A percentile compares a stretch with the other conserved stretches of the same genome.
These are phyloP conservation scores for Ephestia elutella DNA, from an alignment of 1,140 invertebrate genomes.

Conservation along the genomic window DNA sequence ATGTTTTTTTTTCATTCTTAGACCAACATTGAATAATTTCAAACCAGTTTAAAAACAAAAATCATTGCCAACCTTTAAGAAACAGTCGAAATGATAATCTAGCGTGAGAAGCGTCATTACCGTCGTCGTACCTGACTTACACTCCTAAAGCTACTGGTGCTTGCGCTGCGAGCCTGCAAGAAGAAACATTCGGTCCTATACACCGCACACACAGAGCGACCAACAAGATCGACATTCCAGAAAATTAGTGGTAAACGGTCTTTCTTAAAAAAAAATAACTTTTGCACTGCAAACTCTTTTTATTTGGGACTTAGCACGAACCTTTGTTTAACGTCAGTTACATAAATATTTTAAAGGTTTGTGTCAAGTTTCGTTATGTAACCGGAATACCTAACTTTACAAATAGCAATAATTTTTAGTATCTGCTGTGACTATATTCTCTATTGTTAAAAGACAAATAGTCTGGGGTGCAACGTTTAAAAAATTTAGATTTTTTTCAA, in stretches of 20 bases:
- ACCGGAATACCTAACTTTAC: too few species aligned
- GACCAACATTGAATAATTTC: too few species aligned
- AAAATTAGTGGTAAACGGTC: conserved; percentile 16
- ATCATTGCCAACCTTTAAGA: conserved; percentile 49
- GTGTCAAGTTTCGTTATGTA: too few species aligned
- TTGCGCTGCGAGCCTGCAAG: conserved; percentile 87
- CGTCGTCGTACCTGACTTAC: conserved; percentile 83
- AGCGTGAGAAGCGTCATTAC: conserved; percentile 56
- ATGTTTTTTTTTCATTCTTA: too few species aligned
- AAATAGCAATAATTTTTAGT: too few species aligned
- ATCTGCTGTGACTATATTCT: too few species aligned
- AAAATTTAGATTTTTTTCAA: too few species aligned
- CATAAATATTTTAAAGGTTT: too few species aligned
- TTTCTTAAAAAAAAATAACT: not conserved
- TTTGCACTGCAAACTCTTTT: not conserved
- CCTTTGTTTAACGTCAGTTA: not conserved
- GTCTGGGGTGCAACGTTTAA: too few species aligned
- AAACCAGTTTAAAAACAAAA: too few species aligned
- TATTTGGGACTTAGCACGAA: too few species aligned
- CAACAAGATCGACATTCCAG: conserved; percentile 64
- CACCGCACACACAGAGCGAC: conserved; percentile 68
- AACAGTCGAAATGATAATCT: conserved; percentile 50
- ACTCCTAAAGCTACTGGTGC: conserved; percentile 91
- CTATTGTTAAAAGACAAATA: too few species aligned
- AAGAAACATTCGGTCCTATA: conserved; percentile 73